phyloP scores from a whole-genome alignment of 2,797 vertebrate genomes.

The Leuciscus waleckii region DNA sequence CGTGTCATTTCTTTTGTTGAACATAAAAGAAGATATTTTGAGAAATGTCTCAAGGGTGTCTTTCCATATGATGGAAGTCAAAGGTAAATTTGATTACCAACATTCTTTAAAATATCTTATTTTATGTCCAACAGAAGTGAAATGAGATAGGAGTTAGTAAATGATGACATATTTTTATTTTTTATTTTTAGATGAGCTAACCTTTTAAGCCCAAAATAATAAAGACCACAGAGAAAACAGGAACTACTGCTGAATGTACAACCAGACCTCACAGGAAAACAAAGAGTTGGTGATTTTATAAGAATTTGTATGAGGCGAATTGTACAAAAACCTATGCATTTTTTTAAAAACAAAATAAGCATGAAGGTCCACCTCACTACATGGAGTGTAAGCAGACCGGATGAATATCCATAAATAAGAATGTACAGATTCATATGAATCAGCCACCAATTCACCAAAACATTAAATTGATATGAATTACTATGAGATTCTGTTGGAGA shows the following conservation, averaged over 20 bases:
- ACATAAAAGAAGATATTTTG: no score
- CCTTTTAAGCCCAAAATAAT: neutral
- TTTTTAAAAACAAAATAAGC: no score
- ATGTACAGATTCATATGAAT: neutral
- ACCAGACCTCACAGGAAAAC: neutral
- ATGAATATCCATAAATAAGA: neutral
- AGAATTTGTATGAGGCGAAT: neutral
- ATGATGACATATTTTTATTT: no score
- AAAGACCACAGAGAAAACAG: neutral
- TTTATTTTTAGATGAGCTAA: neutral
- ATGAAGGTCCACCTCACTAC: neutral
- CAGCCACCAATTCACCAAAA: neutral
- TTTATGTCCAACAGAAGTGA: neutral
- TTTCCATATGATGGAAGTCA: no score
- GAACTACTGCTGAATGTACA: neutral
- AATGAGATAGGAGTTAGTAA: neutral
- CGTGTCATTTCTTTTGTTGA: no score
- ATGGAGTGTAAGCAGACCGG: neutral
- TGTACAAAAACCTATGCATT: no score
- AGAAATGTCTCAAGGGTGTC: no score
- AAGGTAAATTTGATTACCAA: no score
- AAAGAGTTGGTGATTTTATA: neutral
- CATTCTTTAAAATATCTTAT: no score
- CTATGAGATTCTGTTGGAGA: neutral
- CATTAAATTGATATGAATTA: neutral